A percentile compares a stretch with the other conserved stretches of the same genome.
phyloP scores from a whole-genome alignment of 2,113 vertebrate genomes.

The Bujurquina vittata region DNA sequence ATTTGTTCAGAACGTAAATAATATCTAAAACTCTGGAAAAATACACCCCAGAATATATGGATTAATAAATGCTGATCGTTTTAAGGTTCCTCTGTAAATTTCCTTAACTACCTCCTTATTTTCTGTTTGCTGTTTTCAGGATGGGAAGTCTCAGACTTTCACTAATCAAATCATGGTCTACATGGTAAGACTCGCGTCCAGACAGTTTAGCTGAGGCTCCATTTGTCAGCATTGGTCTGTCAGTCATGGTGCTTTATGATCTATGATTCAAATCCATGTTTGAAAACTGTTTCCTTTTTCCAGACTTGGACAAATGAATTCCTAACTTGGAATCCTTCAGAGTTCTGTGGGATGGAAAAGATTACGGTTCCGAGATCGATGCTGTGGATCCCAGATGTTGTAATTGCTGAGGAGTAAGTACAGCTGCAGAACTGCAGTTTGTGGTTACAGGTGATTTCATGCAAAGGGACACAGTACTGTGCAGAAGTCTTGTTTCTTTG shows the following conservation, averaged over 20 bases:
- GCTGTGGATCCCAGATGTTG: slow-evolving; percentile 70
- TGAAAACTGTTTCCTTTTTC: background rate
- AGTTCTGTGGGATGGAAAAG: slow-evolving; percentile 66
- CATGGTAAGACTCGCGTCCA: background rate
- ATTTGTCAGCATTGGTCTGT: background rate
- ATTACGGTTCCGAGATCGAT: slow-evolving; percentile 26
- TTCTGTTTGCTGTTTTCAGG: background rate
- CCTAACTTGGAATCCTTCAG: slow-evolving; percentile 44
- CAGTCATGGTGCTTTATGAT: background rate
- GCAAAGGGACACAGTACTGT: background rate
- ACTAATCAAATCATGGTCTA: background rate
- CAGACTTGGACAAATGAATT: slow-evolving; percentile 71
- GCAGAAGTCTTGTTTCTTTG: background rate
- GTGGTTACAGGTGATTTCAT: background rate
- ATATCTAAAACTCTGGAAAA: background rate
- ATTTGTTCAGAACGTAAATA: background rate
- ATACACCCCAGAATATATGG: background rate
- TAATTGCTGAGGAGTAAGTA: slow-evolving; percentile 56
- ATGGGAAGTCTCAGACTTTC: slow-evolving; percentile 24
- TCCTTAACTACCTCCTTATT: background rate
- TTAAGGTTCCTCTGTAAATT: background rate
- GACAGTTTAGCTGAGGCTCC: background rate
- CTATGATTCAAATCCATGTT: background rate
- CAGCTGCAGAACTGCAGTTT: fast-evolving
- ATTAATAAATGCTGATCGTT: background rate